Evolutionary conservation across 2,888 invertebrate genomes (phyloP).

Genomic region (Campoplex capitator): DNA sequence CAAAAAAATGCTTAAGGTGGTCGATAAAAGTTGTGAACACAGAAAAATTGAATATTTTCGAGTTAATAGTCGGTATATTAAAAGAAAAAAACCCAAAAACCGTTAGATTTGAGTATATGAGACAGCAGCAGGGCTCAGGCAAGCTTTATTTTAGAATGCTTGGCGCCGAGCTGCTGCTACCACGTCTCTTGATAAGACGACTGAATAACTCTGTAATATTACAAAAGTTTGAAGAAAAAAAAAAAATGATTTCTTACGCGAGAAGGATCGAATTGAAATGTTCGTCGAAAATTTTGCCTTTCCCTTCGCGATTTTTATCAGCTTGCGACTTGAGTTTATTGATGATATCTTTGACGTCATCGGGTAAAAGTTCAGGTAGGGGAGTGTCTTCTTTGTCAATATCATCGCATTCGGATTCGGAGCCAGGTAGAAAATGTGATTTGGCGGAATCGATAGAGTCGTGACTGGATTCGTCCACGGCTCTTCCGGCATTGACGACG

Average conservation of each 20-base stretch:
- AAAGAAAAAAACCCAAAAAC: too few relatives aligned
- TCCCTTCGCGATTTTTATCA: slow-evolving; percentile 84
- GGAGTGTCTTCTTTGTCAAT: slow-evolving; percentile 82
- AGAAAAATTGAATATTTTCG: too few relatives aligned
- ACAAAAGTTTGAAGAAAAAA: background rate
- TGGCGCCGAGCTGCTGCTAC: too few relatives aligned
- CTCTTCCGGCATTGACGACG: slow-evolving; percentile 85
- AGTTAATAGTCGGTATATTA: too few relatives aligned
- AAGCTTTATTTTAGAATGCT: too few relatives aligned
- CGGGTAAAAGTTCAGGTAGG: slow-evolving; percentile 85
- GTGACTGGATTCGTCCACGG: slow-evolving; percentile 82
- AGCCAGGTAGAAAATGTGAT: slow-evolving; percentile 77
- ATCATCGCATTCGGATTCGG: slow-evolving; percentile 81
- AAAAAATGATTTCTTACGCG: slow-evolving; percentile 81
- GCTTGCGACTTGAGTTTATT: slow-evolving; percentile 84
- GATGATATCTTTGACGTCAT: slow-evolving; percentile 84
- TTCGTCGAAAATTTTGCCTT: slow-evolving; percentile 86
- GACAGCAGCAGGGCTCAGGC: too few relatives aligned
- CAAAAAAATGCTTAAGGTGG: too few relatives aligned
- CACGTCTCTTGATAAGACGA: too few relatives aligned
- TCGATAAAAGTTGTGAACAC: too few relatives aligned
- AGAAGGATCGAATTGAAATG: slow-evolving; percentile 86
- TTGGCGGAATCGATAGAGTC: slow-evolving; percentile 83
- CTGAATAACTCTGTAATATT: background rate
- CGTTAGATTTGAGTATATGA: too few relatives aligned